Percentiles rank a stretch among this genome's conserved stretches.
These are phyloP conservation scores for Petrosia ficiformis DNA, from an alignment of 37 sponge, comb jelly and placozoan species.

Conservation along the genomic window DNA sequence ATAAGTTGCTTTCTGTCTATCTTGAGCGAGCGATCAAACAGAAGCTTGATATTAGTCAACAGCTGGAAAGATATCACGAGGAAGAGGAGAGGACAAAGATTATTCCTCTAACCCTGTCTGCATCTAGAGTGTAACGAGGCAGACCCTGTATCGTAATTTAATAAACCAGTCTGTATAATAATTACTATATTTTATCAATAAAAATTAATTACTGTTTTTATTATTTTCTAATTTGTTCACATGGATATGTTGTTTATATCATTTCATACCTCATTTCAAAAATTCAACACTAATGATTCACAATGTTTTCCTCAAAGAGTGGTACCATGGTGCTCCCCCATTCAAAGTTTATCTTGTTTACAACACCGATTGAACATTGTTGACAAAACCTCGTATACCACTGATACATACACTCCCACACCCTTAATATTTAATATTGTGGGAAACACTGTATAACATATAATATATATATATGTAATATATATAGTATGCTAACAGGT, in stretches of 20 bases:
- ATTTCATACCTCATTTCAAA: not conserved
- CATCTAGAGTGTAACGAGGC: slow-evolving; percentile 42
- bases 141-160: not conserved
- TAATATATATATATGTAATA: too few species aligned
- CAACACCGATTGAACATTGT: too few species aligned
- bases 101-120: slow-evolving; percentile 44
- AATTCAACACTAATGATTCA: too few species aligned
- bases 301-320: too few species aligned
- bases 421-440: too few species aligned
- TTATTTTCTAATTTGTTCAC: not conserved
- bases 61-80: slow-evolving; percentile 77
- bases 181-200: not conserved
- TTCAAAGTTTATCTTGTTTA: too few species aligned
- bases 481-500: too few species aligned
- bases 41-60: slow-evolving; percentile 62
- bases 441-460: too few species aligned
- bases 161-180: not conserved
- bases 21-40: slow-evolving; percentile 68
- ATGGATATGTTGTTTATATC: not conserved
- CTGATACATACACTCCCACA: too few species aligned
- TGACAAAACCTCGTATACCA: too few species aligned
- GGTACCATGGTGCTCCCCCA: too few species aligned
- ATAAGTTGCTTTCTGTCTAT: slow-evolving; percentile 13
- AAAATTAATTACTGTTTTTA: not conserved
- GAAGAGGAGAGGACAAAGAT: slow-evolving; percentile 51